Base-by-base conservation (phyloP, 2,797 vertebrate species). In the Fistularia tabacaria region DNA sequence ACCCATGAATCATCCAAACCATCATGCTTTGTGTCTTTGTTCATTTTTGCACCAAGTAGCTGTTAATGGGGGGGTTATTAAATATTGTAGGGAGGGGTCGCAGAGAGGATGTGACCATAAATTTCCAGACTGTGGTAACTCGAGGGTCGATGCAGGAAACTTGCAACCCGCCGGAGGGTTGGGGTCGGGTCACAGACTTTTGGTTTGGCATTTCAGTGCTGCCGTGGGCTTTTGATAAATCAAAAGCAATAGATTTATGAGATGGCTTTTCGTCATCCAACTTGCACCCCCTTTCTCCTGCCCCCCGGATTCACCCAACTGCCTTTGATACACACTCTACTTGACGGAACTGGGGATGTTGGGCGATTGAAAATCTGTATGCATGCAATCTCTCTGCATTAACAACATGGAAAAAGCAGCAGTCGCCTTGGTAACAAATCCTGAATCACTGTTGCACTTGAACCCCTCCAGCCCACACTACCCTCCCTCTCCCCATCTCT, bases 371-470 rank as follows among this genome's bases (percentile, higher is more conserved):
- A 73, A 73, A 79, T 76, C 67, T 59, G 77, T 72, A 74, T 64
- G 64, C 65, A 63, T 54, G 51, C 52, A 41, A 64, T 44, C 61
- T 74, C 66, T 66, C 62, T 79, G 85, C 81, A 74, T 84, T 82
- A 79, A 57, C 61, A 59, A 57, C 54, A 71, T 71, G 77, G 76
- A 73, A 81, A 75, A 81, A 73, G 61, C 70, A 63, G 62, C 5
- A 0, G 84, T 87, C 78, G 62, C 79, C 51, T 1, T 77, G 80
- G 75, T 36, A 79, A 86, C 83, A 78, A 77, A 84, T 83, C 74
- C 59, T 1, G 12, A 82, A 79, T 80, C 71, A 38, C 56, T 12
- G 1, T 42, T n/a, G 57, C 0, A 0, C 55, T 59, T 6, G 51
- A 48, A 73, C 73, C 76, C 71, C 50, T 53, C 25, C 40, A 10